These are phyloP conservation scores for Subacronicta megacephala DNA, from an alignment of 2,888 invertebrate species.

Conservation along the genomic window DNA sequence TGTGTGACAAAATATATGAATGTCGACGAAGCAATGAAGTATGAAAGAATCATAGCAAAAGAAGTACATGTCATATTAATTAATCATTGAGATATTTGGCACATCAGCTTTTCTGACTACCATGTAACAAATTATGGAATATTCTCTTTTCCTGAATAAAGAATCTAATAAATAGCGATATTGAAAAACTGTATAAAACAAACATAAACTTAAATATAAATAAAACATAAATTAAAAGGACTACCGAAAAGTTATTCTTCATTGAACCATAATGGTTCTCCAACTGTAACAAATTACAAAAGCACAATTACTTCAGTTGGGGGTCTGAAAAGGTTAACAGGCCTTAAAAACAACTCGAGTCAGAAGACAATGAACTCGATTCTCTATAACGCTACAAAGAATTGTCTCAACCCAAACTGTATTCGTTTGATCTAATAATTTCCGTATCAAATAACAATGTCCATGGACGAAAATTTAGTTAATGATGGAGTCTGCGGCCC, in stretches of 20 bases:
- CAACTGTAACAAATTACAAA: slow-evolving; percentile 12
- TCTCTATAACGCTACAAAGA: slow-evolving; percentile 14
- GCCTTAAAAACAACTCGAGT: slow-evolving; percentile 11
- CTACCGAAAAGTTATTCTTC: neutral
- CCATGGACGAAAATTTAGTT: slow-evolving; percentile 25
- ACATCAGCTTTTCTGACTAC: neutral
- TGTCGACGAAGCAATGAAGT: too few species aligned
- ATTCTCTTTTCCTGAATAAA: neutral
- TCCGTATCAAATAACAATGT: slow-evolving; percentile 15
- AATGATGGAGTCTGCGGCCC: slow-evolving; percentile 8
- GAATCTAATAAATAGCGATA: neutral
- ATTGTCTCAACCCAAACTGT: slow-evolving; percentile 22
- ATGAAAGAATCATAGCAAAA: too few species aligned
- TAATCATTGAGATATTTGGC: too few species aligned
- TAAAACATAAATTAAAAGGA: neutral
- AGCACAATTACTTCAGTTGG: slow-evolving; percentile 12
- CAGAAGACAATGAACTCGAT: slow-evolving; percentile 23
- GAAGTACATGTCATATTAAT: too few species aligned
- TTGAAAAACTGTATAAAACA: neutral
- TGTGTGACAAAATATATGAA: too few species aligned
- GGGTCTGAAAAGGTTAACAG: slow-evolving; percentile 8
- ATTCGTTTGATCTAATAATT: slow-evolving; percentile 32
- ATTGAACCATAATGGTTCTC: neutral
- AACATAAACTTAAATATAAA: too few species aligned
- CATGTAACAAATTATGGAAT: neutral